Percentiles rank a stretch among this genome's conserved stretches.
Evolutionary conservation across 2,888 invertebrate genomes (phyloP).

Genomic region (Lampropteryx suffumata): DNA sequence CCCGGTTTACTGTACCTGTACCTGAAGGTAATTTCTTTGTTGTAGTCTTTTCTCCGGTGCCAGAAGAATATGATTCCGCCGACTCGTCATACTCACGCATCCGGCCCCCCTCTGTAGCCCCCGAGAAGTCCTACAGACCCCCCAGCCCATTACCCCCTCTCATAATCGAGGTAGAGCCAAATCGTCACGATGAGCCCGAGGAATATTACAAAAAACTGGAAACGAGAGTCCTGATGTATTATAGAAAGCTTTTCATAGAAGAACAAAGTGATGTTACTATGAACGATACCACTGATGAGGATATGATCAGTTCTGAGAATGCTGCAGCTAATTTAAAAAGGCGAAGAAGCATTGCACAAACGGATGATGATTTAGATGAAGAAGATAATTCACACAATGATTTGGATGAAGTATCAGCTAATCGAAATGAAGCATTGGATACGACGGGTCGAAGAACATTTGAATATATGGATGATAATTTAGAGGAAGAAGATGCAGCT

Average conservation of each 20-base stretch:
- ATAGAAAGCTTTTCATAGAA: constrained; percentile 42
- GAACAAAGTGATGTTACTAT: constrained; percentile 5
- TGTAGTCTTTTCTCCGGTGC: constrained; percentile 2
- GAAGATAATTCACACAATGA: neutral
- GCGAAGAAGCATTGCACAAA: too few species aligned
- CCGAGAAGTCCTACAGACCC: constrained; percentile 10
- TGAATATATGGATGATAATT: too few species aligned
- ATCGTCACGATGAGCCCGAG: constrained; percentile 43
- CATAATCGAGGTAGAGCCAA: constrained; percentile 42
- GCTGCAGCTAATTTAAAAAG: neutral
- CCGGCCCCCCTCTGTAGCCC: neutral
- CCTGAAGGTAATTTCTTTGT: neutral
- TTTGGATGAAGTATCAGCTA: too few species aligned
- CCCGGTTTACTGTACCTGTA: too few species aligned
- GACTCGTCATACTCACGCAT: neutral
- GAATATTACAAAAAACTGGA: constrained; percentile 42
- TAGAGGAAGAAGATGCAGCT: too few species aligned
- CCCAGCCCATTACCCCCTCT: constrained; percentile 44
- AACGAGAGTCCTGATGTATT: constrained; percentile 36
- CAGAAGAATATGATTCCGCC: constrained; percentile 7
- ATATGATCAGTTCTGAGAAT: neutral
- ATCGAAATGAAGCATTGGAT: too few species aligned
- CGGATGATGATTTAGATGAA: neutral
- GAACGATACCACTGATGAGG: neutral
- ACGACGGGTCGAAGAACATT: too few species aligned